Conservation (phyloP, 2,888 invertebrate species). For the Pantelozetes paolii region DNA sequence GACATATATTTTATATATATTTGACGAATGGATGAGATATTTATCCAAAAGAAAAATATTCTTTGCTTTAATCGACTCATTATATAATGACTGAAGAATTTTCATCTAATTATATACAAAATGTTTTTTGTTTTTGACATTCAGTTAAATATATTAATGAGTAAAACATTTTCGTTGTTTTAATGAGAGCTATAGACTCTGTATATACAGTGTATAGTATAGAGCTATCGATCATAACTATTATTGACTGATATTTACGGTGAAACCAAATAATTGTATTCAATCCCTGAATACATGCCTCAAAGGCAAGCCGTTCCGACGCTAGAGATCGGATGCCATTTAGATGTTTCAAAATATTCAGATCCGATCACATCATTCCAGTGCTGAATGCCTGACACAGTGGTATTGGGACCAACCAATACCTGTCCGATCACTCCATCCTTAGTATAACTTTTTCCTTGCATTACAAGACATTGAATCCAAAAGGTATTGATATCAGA, state of each 20-base stretch:
- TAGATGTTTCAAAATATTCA: conserved; percentile 48
- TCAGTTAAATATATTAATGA: background rate
- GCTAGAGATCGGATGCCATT: conserved; percentile 49
- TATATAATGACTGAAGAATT: background rate
- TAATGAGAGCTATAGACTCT: background rate
- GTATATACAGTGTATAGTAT: background rate
- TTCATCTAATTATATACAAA: background rate
- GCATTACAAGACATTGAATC: conserved; percentile 49
- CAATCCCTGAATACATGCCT: background rate
- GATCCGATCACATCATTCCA: conserved; percentile 49
- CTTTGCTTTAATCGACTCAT: background rate
- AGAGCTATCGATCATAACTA: background rate
- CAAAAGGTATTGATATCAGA: conserved; percentile 46
- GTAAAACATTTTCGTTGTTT: background rate
- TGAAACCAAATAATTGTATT: conserved; percentile 8
- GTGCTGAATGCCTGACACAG: conserved; percentile 48
- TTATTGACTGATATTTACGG: background rate
- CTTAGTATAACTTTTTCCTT: conserved; percentile 49
- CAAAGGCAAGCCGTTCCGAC: conserved; percentile 12
- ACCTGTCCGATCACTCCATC: conserved; percentile 50
- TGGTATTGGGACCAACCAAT: conserved; percentile 48
- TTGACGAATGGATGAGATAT: too few relatives aligned
- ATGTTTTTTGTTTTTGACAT: background rate
- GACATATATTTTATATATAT: too few relatives aligned
- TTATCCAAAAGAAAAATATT: too few relatives aligned